phyloP scores from a whole-genome alignment of 2,888 invertebrate species.

The Euspilapteryx auroguttella region DNA sequence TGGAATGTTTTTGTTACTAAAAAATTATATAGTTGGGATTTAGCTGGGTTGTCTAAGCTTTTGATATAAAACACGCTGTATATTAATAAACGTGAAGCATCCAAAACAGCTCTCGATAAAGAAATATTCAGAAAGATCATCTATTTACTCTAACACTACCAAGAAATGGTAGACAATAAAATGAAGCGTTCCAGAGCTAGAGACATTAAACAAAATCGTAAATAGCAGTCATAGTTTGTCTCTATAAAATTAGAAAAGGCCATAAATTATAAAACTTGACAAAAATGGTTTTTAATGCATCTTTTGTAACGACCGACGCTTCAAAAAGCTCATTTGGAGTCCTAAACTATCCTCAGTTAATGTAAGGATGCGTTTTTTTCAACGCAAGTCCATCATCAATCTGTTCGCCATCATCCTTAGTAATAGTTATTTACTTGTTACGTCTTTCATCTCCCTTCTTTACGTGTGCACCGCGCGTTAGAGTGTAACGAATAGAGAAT shows the following conservation, averaged over 20 bases:
- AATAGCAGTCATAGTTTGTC: slow-evolving; percentile 31
- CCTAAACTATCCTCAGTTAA: slow-evolving; percentile 35
- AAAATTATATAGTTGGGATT: too few relatives aligned
- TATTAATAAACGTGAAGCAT: too few relatives aligned
- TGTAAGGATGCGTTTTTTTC: slow-evolving; percentile 48
- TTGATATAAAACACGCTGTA: too few relatives aligned
- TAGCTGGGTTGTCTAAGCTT: too few relatives aligned
- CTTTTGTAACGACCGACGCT: slow-evolving; percentile 26
- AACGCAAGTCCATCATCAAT: slow-evolving; percentile 41
- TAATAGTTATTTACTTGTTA: slow-evolving; percentile 44
- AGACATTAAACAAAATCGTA: slow-evolving; percentile 25
- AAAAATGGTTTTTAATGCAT: slow-evolving; percentile 53
- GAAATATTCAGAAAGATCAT: too few relatives aligned
- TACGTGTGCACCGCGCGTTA: slow-evolving; percentile 16
- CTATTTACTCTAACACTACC: too few relatives aligned
- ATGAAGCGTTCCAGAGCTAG: slow-evolving; percentile 20
- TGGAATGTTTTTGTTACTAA: too few relatives aligned
- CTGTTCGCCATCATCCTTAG: slow-evolving; percentile 22
- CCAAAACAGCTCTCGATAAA: too few relatives aligned
- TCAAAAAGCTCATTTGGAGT: slow-evolving; percentile 42
- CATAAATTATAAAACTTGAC: slow-evolving; percentile 49
- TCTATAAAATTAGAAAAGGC: slow-evolving; percentile 19
- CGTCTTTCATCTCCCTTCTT: slow-evolving; percentile 45
- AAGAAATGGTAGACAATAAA: slow-evolving; percentile 32
- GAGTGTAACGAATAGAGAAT: slow-evolving; percentile 51